phyloP scores from a whole-genome alignment of 2,888 invertebrate genomes.

The Drosophila neonasuta region DNA sequence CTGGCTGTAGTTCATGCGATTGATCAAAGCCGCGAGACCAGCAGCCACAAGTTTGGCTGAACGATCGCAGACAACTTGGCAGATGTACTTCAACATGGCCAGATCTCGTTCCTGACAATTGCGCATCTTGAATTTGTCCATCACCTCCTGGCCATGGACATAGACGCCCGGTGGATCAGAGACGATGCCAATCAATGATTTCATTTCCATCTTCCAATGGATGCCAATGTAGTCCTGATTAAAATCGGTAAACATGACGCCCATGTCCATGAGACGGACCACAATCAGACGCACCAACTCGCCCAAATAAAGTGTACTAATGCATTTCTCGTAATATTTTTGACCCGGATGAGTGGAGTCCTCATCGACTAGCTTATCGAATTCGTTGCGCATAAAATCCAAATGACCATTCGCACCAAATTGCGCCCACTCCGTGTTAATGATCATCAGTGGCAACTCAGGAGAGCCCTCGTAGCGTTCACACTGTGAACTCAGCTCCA shows the following conservation, averaged over 20 bases:
- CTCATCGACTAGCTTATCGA: conserved; percentile 90
- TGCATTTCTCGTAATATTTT: conserved; percentile 92
- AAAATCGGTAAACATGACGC: conserved; percentile 79
- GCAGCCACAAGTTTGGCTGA: conserved; percentile 96
- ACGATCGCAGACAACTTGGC: conserved; percentile 92
- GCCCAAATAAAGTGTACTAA: conserved; percentile 97
- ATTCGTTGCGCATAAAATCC: conserved; percentile 91
- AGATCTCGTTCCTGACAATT: conserved; percentile 92
- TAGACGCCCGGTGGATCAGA: conserved; percentile 90
- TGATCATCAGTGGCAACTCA: conserved; percentile 84
- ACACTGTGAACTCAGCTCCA: conserved; percentile 88
- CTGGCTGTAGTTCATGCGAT: conserved; percentile 42
- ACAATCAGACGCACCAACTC: conserved; percentile 93
- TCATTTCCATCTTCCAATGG: conserved; percentile 90
- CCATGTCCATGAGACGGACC: conserved; percentile 89
- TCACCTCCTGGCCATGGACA: conserved; percentile 89
- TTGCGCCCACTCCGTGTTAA: conserved; percentile 98
- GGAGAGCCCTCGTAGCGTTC: conserved; percentile 86
- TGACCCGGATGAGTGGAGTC: conserved; percentile 89
- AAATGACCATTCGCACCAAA: conserved; percentile 94
- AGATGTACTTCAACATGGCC: conserved; percentile 92
- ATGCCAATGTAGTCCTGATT: conserved; percentile 43
- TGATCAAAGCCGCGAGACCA: conserved; percentile 86
- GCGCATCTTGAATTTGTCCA: conserved; percentile 87
- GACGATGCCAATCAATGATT: conserved; percentile 97